Evolutionary conservation across 2,888 invertebrate species (phyloP).

Genomic region (Blastobasis lacticolella): DNA sequence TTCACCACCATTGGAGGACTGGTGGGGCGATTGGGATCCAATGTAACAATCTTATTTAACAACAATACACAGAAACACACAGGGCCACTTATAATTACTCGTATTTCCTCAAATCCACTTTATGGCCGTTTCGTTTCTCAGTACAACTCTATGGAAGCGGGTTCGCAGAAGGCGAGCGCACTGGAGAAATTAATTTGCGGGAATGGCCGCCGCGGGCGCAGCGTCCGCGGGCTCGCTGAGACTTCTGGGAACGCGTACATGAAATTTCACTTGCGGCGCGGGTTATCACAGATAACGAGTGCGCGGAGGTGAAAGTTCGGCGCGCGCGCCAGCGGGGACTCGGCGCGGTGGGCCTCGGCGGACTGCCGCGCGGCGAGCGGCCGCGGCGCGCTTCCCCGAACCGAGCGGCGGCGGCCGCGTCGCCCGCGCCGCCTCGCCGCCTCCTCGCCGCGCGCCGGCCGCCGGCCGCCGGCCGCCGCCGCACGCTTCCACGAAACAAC

Average conservation of each 20-base stretch:
- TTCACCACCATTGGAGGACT: conserved; percentile 72
- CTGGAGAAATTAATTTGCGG: conserved; percentile 71
- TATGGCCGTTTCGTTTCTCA: conserved; percentile 64
- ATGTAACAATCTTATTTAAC: conserved; percentile 61
- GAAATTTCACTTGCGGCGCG: conserved; percentile 61
- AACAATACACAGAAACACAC: conserved; percentile 65
- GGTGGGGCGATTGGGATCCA: conserved; percentile 66
- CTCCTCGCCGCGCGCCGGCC: conserved; percentile 22
- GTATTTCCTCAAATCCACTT: conserved; percentile 71
- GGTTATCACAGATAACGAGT: conserved; percentile 63
- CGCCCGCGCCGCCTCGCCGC: conserved; percentile 16
- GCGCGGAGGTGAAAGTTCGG: conserved; percentile 71
- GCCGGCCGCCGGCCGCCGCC: conserved; percentile 43
- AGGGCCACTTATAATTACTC: conserved; percentile 62
- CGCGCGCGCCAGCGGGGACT: conserved; percentile 36
- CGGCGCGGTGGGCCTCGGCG: conserved; percentile 21
- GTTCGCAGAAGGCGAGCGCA: conserved; percentile 65
- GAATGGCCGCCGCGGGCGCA: conserved; percentile 48
- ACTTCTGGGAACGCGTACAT: conserved; percentile 64
- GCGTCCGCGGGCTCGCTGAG: conserved; percentile 30
- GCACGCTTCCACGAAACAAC: conserved; percentile 66
- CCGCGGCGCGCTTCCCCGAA: conserved; percentile 6
- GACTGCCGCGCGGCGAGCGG: conserved; percentile 35
- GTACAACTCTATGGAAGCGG: conserved; percentile 67
- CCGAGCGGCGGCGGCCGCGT: conserved; percentile 10